A percentile compares a stretch with the other conserved stretches of the same genome.
phyloP scores from a whole-genome alignment of 2,113 vertebrate species.

The Monarcha castaneiventris region DNA sequence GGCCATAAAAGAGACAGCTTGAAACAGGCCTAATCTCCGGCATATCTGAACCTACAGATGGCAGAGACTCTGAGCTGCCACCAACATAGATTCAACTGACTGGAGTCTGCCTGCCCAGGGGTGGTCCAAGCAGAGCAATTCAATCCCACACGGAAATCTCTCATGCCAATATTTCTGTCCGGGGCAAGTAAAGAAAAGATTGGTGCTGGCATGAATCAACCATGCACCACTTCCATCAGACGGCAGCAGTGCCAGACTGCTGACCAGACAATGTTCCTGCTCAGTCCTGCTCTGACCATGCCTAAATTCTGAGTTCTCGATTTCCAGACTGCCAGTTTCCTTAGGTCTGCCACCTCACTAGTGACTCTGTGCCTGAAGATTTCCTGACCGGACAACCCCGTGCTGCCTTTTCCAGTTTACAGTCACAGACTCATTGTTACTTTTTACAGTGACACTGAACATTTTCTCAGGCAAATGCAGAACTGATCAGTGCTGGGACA shows the following conservation, averaged over 20 bases:
- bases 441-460: neutral
- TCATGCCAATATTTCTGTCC: neutral
- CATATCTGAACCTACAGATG: conserved; percentile 19
- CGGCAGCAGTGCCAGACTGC: neutral
- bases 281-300: neutral
- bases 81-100: neutral
- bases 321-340: neutral
- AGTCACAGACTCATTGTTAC: neutral
- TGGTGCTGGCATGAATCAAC: accelerated
- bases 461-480: neutral
- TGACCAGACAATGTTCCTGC: neutral
- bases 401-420: neutral
- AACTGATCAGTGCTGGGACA: neutral
- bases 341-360: neutral
- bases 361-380: neutral
- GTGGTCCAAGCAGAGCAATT: neutral
- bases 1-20: conserved; percentile 46
- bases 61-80: neutral
- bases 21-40: conserved; percentile 61
- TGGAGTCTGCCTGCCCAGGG: neutral
- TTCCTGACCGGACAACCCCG: neutral
- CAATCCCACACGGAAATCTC: neutral
- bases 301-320: neutral
- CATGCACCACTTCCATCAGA: neutral
- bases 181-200: neutral